Base-by-base conservation (phyloP, 2,113 vertebrate genomes). In the Anas platyrhynchos region DNA sequence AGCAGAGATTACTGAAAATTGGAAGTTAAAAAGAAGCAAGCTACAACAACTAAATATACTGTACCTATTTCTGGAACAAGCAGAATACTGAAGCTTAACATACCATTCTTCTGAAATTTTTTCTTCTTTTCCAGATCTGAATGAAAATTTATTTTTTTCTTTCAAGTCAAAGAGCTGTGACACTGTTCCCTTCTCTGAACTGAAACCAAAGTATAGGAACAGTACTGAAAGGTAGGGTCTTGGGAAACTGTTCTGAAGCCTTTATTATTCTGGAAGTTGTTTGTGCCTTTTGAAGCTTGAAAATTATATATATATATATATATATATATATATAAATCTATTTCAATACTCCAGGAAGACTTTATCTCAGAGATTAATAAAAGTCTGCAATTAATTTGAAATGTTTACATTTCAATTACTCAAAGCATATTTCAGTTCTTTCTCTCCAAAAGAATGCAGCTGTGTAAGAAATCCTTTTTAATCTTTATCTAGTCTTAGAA, bases 31-130 rank as follows among this genome's bases (percentile, higher is more conserved):
- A 77, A 62, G 59, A 48, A 73, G 15, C 5, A 87, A 72, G 26
- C 14, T 68, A 43, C 20, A 74, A 25, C 31, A 73, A 26, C 10
- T 31, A 88, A 55, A 15, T 55, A 16, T 31, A 58, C 38, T 29
- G 22, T 15, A 58, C 13, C 16, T 79, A 65, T 54, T 76, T 17
- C 54, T 86, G 16, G n/a, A 68, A 95, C 34, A 81, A 93, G 83
- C 46, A 92, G 79, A 87, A 56, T 31, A 88, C 91, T 74, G 50
- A 56, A 23, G 8, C 5, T 90, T 31, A 62, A 97, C 97, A 96
- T 98, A 99, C 99, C 99, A 99, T 97, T 99, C 99, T 92, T 99
- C 97, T 89, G 98, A 97, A 94, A 99, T 99, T 98, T 98, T 98
- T 88, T 99, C 98, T 81, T 99, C 98, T 98, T 98, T 98, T 92